Base-by-base conservation (phyloP, 2,113 vertebrate species). In the Malurus cyaneus region DNA sequence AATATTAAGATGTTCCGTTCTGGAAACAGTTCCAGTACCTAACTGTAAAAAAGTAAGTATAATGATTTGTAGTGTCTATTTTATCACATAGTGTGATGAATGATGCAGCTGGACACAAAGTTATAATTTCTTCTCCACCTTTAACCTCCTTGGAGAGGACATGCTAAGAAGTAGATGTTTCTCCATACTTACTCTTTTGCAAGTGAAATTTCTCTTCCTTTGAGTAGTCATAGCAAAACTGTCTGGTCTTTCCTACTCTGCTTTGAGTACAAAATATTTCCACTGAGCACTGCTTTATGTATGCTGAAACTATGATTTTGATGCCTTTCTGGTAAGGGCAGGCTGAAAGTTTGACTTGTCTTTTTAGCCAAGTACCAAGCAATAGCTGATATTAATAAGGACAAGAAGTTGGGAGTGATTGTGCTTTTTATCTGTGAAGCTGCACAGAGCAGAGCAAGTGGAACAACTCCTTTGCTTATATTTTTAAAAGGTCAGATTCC, bases 401-500 rank as follows among this genome's bases (percentile, higher is more conserved):
- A 47, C 82, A 92, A 93, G 73, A 86, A 90, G 18, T 70, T 94
- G 80, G 80, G 82, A 93, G 44, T 78, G 71, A 88, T 62, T 70
- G 39, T 84, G 50, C 56, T 91, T 96, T 94, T 88, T 91, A 94
- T 93, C 88, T 93, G 72, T 93, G 92, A 94, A 93, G 52, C 64
- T 90, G 71, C 60, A 78, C 72, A 94, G 91, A 94, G 18, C 86
- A 92, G 83, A 74, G 49, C 42, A 90, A 94, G 82, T 86, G 56
- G 76, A 95, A 94, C 71, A 88, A 73, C 64, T 94, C 46, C 8
- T 94, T 94, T 95, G 92, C 66, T 95, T 96, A 57, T 96, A 54
- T 89, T 96, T 96, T 95, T 82, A 70, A 95, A 95, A 96, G 88
- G 90, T 96, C 90, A 95, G 81, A 94, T 96, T 96, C 93, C 95